Percentiles rank a stretch among this genome's conserved stretches.
Conservation (phyloP, 2,888 invertebrate species). For the Folsomia candida region DNA sequence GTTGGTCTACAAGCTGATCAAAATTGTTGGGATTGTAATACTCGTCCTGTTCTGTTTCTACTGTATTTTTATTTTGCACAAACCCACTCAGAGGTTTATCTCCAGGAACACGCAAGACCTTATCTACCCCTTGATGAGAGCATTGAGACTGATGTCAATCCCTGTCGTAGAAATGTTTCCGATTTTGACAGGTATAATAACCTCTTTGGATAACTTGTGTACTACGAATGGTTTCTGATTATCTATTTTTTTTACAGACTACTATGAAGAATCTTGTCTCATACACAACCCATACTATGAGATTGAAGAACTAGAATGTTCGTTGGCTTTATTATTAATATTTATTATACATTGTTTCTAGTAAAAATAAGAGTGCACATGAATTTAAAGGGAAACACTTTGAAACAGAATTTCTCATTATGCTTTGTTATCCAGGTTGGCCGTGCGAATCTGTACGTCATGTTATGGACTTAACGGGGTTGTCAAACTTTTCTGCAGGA, state of each 20-base stretch:
- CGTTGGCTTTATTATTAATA: no score
- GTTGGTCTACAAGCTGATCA: background rate
- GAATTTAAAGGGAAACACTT: no score
- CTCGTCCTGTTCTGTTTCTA: conserved; percentile 51
- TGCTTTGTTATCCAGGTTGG: no score
- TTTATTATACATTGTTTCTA: no score
- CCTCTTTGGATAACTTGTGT: background rate
- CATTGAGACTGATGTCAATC: conserved; percentile 69
- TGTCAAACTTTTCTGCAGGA: conserved; percentile 58
- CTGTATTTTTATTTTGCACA: conserved; percentile 60
- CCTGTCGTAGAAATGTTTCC: conserved; percentile 75
- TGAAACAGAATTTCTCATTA: no score
- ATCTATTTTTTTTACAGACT: conserved; percentile 60
- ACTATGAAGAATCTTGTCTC: conserved; percentile 81
- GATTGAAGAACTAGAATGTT: conserved; percentile 79
- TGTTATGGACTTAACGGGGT: conserved; percentile 66
- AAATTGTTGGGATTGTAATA: background rate
- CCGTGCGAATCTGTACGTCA: conserved; percentile 71
- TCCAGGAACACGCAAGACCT: conserved; percentile 73
- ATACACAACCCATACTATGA: conserved; percentile 79
- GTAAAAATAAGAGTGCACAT: no score
- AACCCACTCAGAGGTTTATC: conserved; percentile 65
- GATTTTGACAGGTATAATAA: conserved; percentile 64
- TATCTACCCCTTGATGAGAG: conserved; percentile 75
- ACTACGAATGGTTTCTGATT: conserved; percentile 22